Conservation (phyloP, 2,113 vertebrate species). For the Ageneiosus marmoratus region DNA sequence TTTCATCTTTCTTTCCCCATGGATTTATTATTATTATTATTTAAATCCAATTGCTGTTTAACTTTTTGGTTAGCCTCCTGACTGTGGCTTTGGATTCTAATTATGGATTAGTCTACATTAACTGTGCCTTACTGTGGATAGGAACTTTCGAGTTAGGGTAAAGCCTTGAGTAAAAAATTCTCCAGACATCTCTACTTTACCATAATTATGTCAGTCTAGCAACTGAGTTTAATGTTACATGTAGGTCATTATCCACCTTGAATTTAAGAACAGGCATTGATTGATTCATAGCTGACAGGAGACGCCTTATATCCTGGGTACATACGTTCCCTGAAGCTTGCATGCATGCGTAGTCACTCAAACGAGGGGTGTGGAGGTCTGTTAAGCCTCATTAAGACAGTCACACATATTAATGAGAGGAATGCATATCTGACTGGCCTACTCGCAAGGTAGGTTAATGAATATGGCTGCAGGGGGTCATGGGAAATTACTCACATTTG, state of each 20-base stretch:
- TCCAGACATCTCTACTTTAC: not conserved
- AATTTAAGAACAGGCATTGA: conserved; percentile 43
- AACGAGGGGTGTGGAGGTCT: conserved; percentile 52
- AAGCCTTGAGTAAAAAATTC: not conserved
- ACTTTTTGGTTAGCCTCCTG: not conserved
- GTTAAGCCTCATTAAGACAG: conserved; percentile 62
- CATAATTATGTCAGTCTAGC: conserved; percentile 45
- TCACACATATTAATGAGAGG: conserved; percentile 58
- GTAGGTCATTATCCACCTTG: conserved; percentile 45
- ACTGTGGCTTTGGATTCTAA: not conserved
- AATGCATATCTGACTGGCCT: conserved; percentile 54
- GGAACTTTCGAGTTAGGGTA: not conserved
- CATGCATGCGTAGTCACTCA: conserved; percentile 40
- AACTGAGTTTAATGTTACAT: conserved; percentile 38
- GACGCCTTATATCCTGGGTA: conserved; percentile 30
- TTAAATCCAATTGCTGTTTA: not conserved
- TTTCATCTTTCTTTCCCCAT: no score
- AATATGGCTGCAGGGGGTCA: conserved; percentile 60
- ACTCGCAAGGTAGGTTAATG: conserved; percentile 58
- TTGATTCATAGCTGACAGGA: conserved; percentile 43
- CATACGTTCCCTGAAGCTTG: conserved; percentile 42
- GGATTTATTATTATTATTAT: no score
- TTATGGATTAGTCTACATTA: not conserved
- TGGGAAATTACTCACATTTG: conserved; percentile 60
- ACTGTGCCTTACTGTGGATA: not conserved